Percentiles rank a stretch among this genome's conserved stretches.
Evolutionary conservation across 2,888 invertebrate genomes (phyloP).

Genomic region (Sylvicola cinctus): DNA sequence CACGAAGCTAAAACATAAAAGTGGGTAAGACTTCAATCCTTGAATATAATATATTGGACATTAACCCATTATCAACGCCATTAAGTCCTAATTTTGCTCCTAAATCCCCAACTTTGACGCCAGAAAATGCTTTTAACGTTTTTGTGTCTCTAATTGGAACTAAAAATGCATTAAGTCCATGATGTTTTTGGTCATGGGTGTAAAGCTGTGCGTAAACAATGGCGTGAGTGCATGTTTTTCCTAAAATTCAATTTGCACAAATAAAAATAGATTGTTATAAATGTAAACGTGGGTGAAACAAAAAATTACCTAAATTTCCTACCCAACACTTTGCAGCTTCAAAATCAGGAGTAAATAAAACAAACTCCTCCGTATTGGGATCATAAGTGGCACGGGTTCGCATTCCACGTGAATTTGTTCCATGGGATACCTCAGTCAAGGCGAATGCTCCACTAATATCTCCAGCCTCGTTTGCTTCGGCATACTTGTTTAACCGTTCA

Average conservation of each 20-base stretch:
- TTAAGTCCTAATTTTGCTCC: conserved; percentile 83
- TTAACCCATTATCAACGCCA: conserved; percentile 81
- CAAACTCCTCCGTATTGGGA: conserved; percentile 43
- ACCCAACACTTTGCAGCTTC: conserved; percentile 74
- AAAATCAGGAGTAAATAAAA: conserved; percentile 54
- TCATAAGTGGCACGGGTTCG: conserved; percentile 68
- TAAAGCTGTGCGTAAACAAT: conserved; percentile 75
- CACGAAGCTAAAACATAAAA: conserved; percentile 32
- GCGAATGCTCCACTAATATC: conserved; percentile 55
- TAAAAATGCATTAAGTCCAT: conserved; percentile 78
- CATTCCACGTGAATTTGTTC: conserved; percentile 77
- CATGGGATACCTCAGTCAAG: conserved; percentile 77
- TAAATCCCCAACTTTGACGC: conserved; percentile 75
- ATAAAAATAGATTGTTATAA: too few relatives aligned
- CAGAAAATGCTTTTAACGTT: conserved; percentile 49
- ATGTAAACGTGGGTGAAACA: too few relatives aligned
- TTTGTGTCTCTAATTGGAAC: conserved; percentile 61
- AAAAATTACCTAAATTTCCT: conserved; percentile 49
- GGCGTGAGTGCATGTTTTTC: conserved; percentile 67
- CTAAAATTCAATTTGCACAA: conserved; percentile 22
- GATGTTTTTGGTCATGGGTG: conserved; percentile 53
- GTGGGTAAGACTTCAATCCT: background rate
- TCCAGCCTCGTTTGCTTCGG: conserved; percentile 19
- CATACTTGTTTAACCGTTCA: conserved; percentile 34
- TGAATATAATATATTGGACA: conserved; percentile 4